A percentile compares a stretch with the other conserved stretches of the same genome.
phyloP scores from a whole-genome alignment of 2,888 invertebrate species.

The Amblyjoppa fuscipennis region DNA sequence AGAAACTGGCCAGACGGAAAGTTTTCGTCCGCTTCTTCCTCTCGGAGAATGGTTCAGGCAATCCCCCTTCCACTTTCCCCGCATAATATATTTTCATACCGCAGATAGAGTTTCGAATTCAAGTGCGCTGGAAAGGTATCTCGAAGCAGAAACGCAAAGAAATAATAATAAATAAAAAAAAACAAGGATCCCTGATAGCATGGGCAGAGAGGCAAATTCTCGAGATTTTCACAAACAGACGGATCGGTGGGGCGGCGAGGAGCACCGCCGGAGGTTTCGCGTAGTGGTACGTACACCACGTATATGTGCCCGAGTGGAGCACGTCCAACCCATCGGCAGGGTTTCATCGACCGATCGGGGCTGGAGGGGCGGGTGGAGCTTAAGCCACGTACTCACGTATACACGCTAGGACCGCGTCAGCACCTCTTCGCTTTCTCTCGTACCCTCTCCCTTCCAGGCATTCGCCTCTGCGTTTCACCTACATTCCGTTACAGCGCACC shows the following conservation, averaged over 20 bases:
- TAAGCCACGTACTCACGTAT: slow-evolving; percentile 75
- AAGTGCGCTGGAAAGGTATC: not conserved
- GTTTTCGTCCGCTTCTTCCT: not conserved
- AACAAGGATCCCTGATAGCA: too few relatives aligned
- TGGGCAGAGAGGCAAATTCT: too few relatives aligned
- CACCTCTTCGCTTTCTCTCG: slow-evolving; percentile 74
- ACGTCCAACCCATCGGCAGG: slow-evolving; percentile 78
- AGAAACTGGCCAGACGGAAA: not conserved
- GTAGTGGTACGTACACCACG: slow-evolving; percentile 18
- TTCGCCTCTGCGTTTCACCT: slow-evolving; percentile 77
- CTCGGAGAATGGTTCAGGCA: not conserved
- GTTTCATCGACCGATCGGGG: slow-evolving; percentile 83
- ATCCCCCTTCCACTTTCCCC: slow-evolving; percentile 19
- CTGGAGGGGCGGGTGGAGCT: slow-evolving; percentile 77
- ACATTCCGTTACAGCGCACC: slow-evolving; percentile 73
- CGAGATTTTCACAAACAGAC: not conserved
- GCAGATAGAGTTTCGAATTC: slow-evolving; percentile 10
- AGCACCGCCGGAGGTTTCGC: not conserved
- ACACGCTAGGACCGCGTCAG: slow-evolving; percentile 79
- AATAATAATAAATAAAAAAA: too few relatives aligned
- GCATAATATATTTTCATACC: slow-evolving; percentile 71
- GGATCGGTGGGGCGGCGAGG: not conserved
- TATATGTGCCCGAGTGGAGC: slow-evolving; percentile 69
- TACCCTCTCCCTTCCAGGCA: slow-evolving; percentile 68
- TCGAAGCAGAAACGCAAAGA: too few relatives aligned